Evolutionary conservation across 92 coral and sea anemone genomes (phyloP), one percentile per base, ranked within the genome.

Genomic region (Galaxea fascicularis): DNA sequence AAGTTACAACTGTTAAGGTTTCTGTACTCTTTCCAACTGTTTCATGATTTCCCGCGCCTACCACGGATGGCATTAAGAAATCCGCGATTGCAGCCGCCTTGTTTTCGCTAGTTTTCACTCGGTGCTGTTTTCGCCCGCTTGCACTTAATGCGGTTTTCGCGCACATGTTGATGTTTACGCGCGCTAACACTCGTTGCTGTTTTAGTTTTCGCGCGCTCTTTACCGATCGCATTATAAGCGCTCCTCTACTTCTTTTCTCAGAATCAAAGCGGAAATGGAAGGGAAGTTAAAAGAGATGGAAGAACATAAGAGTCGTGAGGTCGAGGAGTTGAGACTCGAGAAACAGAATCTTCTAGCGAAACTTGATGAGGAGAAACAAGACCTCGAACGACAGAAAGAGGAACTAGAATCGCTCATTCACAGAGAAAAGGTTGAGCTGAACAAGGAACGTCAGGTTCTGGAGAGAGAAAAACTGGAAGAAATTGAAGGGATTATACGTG

Each of bases 401-500:
- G 87, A 86, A 4, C 83, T 96, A 8, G 99, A 96, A 59, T 74
- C 90, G 20, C 93, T 87, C 16, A 93, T 95, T 85, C 84, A 84
- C 29, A 96, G 85, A 56, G 99, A 96, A 82, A 96, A 94, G 77
- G 90, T 89, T 13, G 91, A 87, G 67, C 83, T 94, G 45, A 89
- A 96, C 73, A 89, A 84, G 59, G 98, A 96, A 69, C 92, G 99
- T 15, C 84, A 89, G 57, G 87, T 88, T 80, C 49, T 96, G 52
- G 99, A 96, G 76, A 83, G 92, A 78, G 99, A 96, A 17, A 96
- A 94, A 64, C 87, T 96, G 81, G 96, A 95, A 13, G 98, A 96
- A 35, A 96, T 96, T 56, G 98, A 96, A 39, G 85, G 84, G 14
- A 92, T 96, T 16, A 96, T 96, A 57, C 91, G 85, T 31, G 93